These are phyloP conservation scores for Zosterops borbonicus DNA, from an alignment of 2,113 vertebrate species.

Conservation along the genomic window DNA sequence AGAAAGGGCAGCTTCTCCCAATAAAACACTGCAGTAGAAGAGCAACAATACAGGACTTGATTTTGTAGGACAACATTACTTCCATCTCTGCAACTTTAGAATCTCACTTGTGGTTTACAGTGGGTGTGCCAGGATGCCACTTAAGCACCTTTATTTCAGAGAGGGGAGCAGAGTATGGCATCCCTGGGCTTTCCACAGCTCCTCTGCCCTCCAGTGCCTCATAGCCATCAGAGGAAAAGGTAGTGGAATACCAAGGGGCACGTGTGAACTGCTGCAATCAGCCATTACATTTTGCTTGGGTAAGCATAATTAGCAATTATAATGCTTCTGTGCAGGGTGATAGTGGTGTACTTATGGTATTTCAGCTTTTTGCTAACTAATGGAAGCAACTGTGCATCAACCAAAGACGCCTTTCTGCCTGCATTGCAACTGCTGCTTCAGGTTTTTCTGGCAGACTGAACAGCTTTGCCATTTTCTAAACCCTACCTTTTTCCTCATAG, in stretches of 20 bases:
- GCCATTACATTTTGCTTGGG: background rate
- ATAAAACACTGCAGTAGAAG: rapidly evolving
- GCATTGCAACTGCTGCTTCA: background rate
- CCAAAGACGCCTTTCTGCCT: slow-evolving; percentile 69
- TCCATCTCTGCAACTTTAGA: background rate
- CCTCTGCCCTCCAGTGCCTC: slow-evolving; percentile 25
- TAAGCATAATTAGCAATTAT: background rate
- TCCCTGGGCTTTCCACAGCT: background rate
- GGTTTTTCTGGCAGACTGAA: background rate
- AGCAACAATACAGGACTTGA: background rate
- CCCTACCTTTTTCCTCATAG: background rate
- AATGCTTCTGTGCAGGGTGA: slow-evolving; percentile 4
- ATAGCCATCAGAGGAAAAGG: background rate
- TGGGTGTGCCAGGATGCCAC: background rate
- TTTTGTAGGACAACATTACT: background rate
- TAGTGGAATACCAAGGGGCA: background rate
- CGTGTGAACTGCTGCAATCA: background rate
- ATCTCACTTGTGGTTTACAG: background rate
- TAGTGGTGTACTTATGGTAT: background rate
- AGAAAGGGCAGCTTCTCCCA: slow-evolving; percentile 28
- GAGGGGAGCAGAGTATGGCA: background rate
- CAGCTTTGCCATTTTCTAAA: background rate
- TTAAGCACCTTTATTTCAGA: background rate
- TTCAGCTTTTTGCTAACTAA: background rate
- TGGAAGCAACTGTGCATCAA: slow-evolving; percentile 22